phyloP scores from a whole-genome alignment of 2,888 invertebrate genomes.

The Laothoe populi region DNA sequence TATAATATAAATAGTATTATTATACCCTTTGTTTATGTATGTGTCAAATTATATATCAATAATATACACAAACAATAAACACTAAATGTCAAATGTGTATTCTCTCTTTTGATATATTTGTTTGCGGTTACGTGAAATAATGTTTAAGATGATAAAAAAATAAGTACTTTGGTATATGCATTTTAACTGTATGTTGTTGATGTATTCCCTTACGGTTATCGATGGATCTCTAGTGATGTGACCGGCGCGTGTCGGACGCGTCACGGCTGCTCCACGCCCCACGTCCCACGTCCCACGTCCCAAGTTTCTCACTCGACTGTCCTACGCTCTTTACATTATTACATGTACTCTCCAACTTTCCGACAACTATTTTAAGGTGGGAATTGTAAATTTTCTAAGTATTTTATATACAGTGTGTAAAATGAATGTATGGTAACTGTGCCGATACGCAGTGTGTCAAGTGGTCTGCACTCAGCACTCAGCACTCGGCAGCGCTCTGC shows the following conservation, averaged over 20 bases:
- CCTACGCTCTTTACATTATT: constrained; percentile 30
- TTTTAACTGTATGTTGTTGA: constrained; percentile 43
- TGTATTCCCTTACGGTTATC: constrained; percentile 46
- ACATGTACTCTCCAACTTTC: constrained; percentile 48
- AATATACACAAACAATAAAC: constrained; percentile 63
- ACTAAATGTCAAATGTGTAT: constrained; percentile 64
- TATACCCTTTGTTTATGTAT: constrained; percentile 58
- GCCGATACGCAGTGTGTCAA: constrained; percentile 29
- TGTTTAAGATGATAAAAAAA: constrained; percentile 66
- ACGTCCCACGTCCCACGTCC: constrained; percentile 2
- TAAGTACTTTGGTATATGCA: constrained; percentile 80
- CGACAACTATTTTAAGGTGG: constrained; percentile 67
- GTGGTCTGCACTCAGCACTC: background rate
- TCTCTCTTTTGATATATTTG: constrained; percentile 75
- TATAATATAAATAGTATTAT: background rate
- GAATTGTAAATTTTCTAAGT: constrained; percentile 83
- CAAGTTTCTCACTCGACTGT: too few species aligned
- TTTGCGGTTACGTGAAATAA: constrained; percentile 76
- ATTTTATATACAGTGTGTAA: constrained; percentile 82
- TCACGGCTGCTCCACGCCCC: constrained; percentile 28
- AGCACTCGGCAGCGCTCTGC: constrained; percentile 42
- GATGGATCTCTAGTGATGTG: constrained; percentile 60
- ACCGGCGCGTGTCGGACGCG: constrained; percentile 29
- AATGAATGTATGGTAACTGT: constrained; percentile 41
- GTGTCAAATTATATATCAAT: constrained; percentile 73